Base-by-base conservation (phyloP, 2,797 vertebrate genomes). In the Phoebastria nigripes region DNA sequence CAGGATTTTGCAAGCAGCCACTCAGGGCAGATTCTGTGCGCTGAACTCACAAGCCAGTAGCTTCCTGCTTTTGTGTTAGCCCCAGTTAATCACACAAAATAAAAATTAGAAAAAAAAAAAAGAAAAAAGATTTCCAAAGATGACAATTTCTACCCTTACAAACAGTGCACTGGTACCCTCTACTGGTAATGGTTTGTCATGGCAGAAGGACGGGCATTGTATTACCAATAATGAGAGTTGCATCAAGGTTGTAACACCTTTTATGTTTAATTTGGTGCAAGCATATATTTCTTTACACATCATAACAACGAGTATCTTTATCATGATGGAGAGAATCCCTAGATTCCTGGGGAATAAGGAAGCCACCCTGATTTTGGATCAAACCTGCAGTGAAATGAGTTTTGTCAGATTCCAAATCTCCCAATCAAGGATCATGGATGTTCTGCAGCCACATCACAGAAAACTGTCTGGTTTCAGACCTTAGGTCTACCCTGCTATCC, bases 141-240 rank as follows among this genome's bases (percentile, higher is more conserved):
- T 33, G 56, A 12, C 46, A 1, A 0, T 3, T 4, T 9, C 15
- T 6, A 22, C 9, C 74, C 58, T 5, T 2, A 9, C 18, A 24
- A 31, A 41, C 28, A 46, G 74, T 66, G 91, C 82, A 2, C 39
- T 67, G 74, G 16, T 69, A 9, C 97, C 96, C 97, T 95, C 98
- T 98, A 62, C 97, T 94, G 98, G 96, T 31, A 0, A 0, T 3
- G 9, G 0, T 6, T 2, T 17, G 82, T 42, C 96, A 95, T 9
- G 67, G 87, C 97, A 87, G 20, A 5, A 2, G 37, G 39, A 33
- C 4, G 37, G 28, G 24, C 56, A 0, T 3, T 2, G 5, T 2
- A 1, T 4, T 15, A 7, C 33, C 44, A 17, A 2, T 6, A 35
- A 18, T 0, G 9, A 31, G n/a, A 61, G 31, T 4, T 19, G 5